Evolutionary conservation across 2,113 vertebrate genomes (phyloP), one percentile per base, ranked within the genome.

Genomic region (Galeopterus variegatus): DNA sequence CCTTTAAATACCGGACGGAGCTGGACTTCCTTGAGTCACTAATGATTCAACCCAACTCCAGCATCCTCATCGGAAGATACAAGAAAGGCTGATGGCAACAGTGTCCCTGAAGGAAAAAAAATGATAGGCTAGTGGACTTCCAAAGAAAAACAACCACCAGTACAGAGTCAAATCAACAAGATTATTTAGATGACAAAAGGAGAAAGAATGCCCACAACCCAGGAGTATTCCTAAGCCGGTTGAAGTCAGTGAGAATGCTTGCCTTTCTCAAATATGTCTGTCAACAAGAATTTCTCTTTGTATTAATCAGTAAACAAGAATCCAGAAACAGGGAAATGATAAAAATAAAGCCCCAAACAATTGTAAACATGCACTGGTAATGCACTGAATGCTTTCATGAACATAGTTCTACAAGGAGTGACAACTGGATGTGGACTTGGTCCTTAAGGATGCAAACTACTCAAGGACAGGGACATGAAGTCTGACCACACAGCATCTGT

Each of bases 91-190:
- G 80, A 96, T 81, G 94, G 88, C 84, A 95, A 94, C 94, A 41
- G 67, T 3, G 48, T 52, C 48, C 19, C 54, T 81, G 67, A n/a
- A 75, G 36, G 36, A 54, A 97, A 97, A 50, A 84, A 88, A 72
- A 94, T 90, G 72, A 83, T 28, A 92, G 81, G 62, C 67, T 79
- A 85, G 76, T 67, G 50, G 65, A 72, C 93, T 81, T 73, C 31
- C 93, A 92, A 92, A 73, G 70, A 79, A 89, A 85, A 93, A 86
- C 75, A 83, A 77, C 31, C 65, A 56, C 81, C 60, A 72, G 67
- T 18, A 70, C 86, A 80, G 92, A 96, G 94, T 96, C 95, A 96
- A 81, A 65, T 56, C 84, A 93, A 90, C 45, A 84, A 65, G 75
- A 92, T 90, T 64, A 92, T 23, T 58, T 75, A 72, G 69, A 92